Base-by-base conservation (phyloP, 2,888 invertebrate species). In the Tenodera sinensis region DNA sequence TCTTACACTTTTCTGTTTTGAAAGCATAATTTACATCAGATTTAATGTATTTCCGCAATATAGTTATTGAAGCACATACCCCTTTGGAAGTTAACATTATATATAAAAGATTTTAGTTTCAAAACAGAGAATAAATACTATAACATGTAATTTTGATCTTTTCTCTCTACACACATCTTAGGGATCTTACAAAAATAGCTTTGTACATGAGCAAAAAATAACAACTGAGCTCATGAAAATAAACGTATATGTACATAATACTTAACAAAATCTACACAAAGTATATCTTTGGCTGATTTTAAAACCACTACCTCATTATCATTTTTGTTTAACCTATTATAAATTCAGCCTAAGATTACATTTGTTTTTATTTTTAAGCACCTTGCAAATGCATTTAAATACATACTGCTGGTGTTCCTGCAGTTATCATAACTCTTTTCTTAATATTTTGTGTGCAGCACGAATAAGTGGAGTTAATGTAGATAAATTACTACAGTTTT, bases 401-500 rank as follows among this genome's bases (percentile, higher is more conserved):
- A 71, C 20, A 71, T 71, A 25, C 15, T 15, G 20, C 54, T 71
- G 54, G 6, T 71, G 54, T 25, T 0, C 20, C 15, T 71, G 25
- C 20, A 20, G 1, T 71, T 20, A 71, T 90, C 89, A 91, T 83
- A 91, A 88, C 71, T 83, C 90, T 83, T 97, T 97, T 91, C 96
- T 96, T 86, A 98, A 94, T 92, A 98, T 96, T 93, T 96, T 96
- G 92, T 98, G 98, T 84, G 99, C 99, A 87, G 98, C 98, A 92
- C 96, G 96, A 91, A 99, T 99, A 90, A 99, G 95, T 47, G 98
- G 98, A 90, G 97, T 96, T 71, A 99, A 94, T 0, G 97, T 96
- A 88, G 95, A 94, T 28, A 98, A 94, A 92, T 97, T 97, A 94
- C 97, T 97, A 88, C 97, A 96, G 91, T 97, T 96, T 83, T 95